These are phyloP conservation scores for Pygmarrhopalites habei DNA, from an alignment of 1,140 invertebrate genomes.

Conservation along the genomic window DNA sequence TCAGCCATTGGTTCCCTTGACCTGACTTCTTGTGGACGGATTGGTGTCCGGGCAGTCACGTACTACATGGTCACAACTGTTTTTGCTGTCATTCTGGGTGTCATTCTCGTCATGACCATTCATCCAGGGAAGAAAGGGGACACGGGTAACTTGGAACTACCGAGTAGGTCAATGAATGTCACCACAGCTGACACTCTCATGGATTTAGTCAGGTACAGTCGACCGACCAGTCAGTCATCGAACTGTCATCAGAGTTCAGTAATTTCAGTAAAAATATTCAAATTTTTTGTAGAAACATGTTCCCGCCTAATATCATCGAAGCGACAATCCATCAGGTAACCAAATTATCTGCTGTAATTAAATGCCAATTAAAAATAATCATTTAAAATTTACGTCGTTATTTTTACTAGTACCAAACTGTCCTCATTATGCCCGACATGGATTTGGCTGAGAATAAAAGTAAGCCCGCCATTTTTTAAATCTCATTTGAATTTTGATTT, in stretches of 20 bases:
- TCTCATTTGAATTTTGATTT: background rate
- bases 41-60: slow-evolving; percentile 68
- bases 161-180: slow-evolving; percentile 52
- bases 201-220: slow-evolving; percentile 75
- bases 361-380: too few species aligned
- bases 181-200: slow-evolving; percentile 84
- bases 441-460: slow-evolving; percentile 19
- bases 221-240: background rate
- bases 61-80: slow-evolving; percentile 89
- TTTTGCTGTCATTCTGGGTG: slow-evolving; percentile 76
- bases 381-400: too few species aligned
- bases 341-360: too few species aligned
- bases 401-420: slow-evolving; percentile 52
- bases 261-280: background rate
- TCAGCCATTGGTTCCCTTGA: slow-evolving; percentile 78
- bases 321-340: slow-evolving; percentile 66
- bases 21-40: slow-evolving; percentile 49
- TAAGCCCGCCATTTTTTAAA: slow-evolving; percentile 3
- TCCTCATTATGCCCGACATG: slow-evolving; percentile 46
- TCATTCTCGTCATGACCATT: slow-evolving; percentile 75
- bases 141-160: slow-evolving; percentile 41
- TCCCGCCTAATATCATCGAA: slow-evolving; percentile 83
- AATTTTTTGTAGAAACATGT: slow-evolving; percentile 68
- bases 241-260: background rate
- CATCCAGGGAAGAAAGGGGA: slow-evolving; percentile 63